phyloP scores from a whole-genome alignment of 2,113 vertebrate species.

The Ginglymostoma cirratum region DNA sequence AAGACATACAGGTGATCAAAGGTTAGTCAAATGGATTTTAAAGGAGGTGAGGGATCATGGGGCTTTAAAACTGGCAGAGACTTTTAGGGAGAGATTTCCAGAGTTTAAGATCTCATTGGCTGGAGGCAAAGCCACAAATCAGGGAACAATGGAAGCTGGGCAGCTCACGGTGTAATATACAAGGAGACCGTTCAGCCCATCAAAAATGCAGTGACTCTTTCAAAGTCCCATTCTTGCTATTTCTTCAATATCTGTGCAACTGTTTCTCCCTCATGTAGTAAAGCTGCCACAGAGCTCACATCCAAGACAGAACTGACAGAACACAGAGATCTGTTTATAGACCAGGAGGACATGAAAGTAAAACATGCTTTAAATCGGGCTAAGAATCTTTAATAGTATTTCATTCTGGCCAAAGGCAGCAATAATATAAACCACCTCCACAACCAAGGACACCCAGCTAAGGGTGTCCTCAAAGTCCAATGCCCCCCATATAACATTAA shows the following conservation, averaged over 20 bases:
- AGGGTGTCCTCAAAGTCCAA: too few relatives aligned
- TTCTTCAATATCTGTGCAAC: not conserved
- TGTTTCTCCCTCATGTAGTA: not conserved
- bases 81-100: not conserved
- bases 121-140: not conserved
- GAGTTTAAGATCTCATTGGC: not conserved
- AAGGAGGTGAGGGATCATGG: not conserved
- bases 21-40: not conserved
- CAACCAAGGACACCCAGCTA: not conserved
- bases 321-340: not conserved
- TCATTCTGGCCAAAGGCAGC: not conserved
- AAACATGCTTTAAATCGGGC: too few relatives aligned
- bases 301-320: not conserved
- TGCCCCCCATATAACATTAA: not conserved
- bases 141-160: not conserved
- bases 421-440: not conserved
- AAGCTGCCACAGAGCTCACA: not conserved
- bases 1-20: not conserved
- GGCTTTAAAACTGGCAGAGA: not conserved
- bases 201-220: not conserved
- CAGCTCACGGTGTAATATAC: not conserved
- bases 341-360: not conserved
- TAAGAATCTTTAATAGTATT: not conserved
- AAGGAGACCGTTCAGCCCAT: not conserved
- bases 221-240: not conserved